Base-by-base conservation (phyloP, 2,888 invertebrate species). In the Netelia fuscicornis region DNA sequence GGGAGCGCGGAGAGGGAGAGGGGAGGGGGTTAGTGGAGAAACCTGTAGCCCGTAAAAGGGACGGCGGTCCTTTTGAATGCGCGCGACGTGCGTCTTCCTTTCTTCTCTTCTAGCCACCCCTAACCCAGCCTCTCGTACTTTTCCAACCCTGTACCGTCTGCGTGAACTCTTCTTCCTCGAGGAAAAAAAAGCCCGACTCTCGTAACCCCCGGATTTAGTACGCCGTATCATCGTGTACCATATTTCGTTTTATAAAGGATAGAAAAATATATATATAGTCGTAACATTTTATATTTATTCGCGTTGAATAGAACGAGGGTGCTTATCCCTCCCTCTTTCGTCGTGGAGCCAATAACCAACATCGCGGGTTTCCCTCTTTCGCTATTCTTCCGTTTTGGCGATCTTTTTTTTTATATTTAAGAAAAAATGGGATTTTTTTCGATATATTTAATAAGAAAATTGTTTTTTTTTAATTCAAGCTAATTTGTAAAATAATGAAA, bases 11-110 rank as follows among this genome's bases (percentile, higher is more conserved):
- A 48, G 3, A 48, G 11, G 48, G 48, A 17, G 17, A 17, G 13
- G 48, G 48, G 10, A 10, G 48, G 48, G 13, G 42, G 54, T 56
- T 10, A 13, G 44, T 17, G 68, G 78, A 54, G 84, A 81, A 81
- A 84, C 54, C 71, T 42, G 80, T 67, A 67, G 80, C 72, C 76
- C 37, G 62, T 60, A 78, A 84, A 81, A 81, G 81, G 77, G 81
- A 84, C 74, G 75, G 75, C 70, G 54, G 65, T 75, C 70, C 75
- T 79, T 81, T 85, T 78, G 62, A 81, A 81, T 84, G 64, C 75
- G 65, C n/a, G 62, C 68, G 62, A 30, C 62, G 68, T 56, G 56
- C 23, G 60, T 71, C 42, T 65, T 71, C 65, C 48, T 65, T 30
- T 54, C 13, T 44, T 13, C 65, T 44, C 60, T 17, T 56, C 58